Base-by-base conservation (phyloP, 1,140 invertebrate species). In the Drosophila sp. region DNA sequence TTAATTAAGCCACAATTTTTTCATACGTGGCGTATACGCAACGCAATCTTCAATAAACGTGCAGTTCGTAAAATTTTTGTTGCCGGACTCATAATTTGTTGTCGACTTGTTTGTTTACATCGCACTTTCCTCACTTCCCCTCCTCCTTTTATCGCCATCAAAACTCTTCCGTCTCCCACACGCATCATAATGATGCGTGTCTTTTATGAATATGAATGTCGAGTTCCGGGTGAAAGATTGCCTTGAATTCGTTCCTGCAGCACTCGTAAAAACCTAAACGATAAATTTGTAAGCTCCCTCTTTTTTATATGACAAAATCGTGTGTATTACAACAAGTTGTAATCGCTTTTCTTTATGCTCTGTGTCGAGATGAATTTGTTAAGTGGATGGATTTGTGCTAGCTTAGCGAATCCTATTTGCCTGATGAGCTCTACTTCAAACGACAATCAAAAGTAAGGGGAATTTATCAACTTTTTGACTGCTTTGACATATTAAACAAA, bases 31-130 rank as follows among this genome's bases (percentile, higher is more conserved):
- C 77, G 74, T 84, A 69, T 73, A 81, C 74, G 80, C 61, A 73
- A 72, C 56, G 66, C 64, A 54, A 72, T 69, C 57, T 73, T 61
- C 71, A 69, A 67, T 69, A 65, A 70, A 70, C 71, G 59, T 56
- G 67, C 72, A 82, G 82, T 89, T 59, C 78, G 89, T 87, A 82
- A 87, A 82, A 87, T 82, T 65, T 11, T 43, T 43, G 74, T 59
- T 73, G 82, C 67, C 57, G 67, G 75, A 72, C 83, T 87, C 83
- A 89, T 82, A 86, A 78, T 89, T 87, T 79, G 86, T 82, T 79
- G 79, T 87, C 71, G 78, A 82, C 78, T 82, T 86, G 82, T 87
- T 82, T 86, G 82, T 87, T 86, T 81, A 86, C 82, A 87, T n/a
- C 36, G 36, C 34, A 36, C 9, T 36, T 36, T 11, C 34, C 11